Percentiles rank a stretch among this genome's conserved stretches.
These are phyloP conservation scores for Hyles euphorbiae DNA, from an alignment of 1,140 invertebrate genomes.

Conservation along the genomic window DNA sequence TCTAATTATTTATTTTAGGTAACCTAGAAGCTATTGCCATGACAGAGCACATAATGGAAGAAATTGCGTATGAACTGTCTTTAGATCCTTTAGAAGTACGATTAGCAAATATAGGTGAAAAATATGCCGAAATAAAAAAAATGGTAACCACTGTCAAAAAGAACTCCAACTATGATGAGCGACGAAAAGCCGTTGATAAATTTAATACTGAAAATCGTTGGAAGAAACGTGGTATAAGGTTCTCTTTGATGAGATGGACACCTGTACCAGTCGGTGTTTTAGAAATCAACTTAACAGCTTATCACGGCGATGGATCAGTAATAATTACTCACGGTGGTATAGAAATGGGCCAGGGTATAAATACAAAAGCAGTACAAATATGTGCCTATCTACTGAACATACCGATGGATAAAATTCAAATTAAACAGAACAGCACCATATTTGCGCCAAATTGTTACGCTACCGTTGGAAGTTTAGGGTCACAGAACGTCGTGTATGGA, in stretches of 20 bases:
- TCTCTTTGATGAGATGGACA: constrained; percentile 80
- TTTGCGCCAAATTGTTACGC: constrained; percentile 75
- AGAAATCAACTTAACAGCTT: constrained; percentile 80
- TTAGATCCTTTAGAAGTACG: constrained; percentile 83
- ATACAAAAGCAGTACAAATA: constrained; percentile 82
- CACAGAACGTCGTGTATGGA: constrained; percentile 22
- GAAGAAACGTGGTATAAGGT: constrained; percentile 82
- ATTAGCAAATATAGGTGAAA: constrained; percentile 77
- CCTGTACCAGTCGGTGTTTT: constrained; percentile 72
- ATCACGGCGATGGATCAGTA: constrained; percentile 84
- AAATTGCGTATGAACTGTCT: constrained; percentile 81
- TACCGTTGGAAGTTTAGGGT: constrained; percentile 77
- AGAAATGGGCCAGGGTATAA: constrained; percentile 91
- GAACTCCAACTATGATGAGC: constrained; percentile 48
- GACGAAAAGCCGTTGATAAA: constrained; percentile 61
- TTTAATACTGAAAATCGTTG: constrained; percentile 84
- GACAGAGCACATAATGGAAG: constrained; percentile 89
- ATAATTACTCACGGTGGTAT: constrained; percentile 84
- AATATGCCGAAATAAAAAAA: constrained; percentile 38
- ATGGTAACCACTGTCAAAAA: constrained; percentile 13
- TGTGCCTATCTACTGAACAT: constrained; percentile 82
- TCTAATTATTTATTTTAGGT: constrained; percentile 53
- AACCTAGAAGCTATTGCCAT: constrained; percentile 80
- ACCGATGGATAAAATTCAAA: constrained; percentile 77
- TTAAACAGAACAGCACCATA: constrained; percentile 79